Evolutionary conservation across 2,797 vertebrate species (phyloP).

Genomic region (Sebastes nivosus): DNA sequence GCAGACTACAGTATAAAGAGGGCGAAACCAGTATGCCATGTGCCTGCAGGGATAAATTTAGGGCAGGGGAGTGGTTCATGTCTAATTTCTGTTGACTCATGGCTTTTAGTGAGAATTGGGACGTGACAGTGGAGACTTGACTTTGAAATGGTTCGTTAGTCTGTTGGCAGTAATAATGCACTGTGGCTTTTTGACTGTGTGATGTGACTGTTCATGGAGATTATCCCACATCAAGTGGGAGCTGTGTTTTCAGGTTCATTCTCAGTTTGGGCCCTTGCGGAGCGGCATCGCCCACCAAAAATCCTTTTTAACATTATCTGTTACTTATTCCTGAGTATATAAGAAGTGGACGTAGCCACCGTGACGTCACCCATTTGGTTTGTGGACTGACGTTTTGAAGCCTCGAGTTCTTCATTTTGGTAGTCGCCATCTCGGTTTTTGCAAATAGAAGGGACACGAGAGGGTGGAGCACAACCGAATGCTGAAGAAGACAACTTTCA

Average conservation of each 20-base stretch:
- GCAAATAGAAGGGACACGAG: too few relatives aligned
- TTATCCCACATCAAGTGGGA: slow-evolving; percentile 6
- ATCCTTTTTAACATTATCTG: background rate
- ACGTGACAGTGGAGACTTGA: slow-evolving; percentile 7
- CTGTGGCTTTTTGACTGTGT: background rate
- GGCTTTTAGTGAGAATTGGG: slow-evolving; percentile 52
- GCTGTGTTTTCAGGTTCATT: background rate
- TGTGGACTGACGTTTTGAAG: too few relatives aligned
- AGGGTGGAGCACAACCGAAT: too few relatives aligned
- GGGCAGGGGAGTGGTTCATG: slow-evolving; percentile 56
- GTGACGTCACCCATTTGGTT: too few relatives aligned
- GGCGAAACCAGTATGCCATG: slow-evolving; percentile 36
- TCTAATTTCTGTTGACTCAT: slow-evolving; percentile 61
- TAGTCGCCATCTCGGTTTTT: too few relatives aligned
- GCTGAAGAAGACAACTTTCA: too few relatives aligned
- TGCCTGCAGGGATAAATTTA: slow-evolving; percentile 52
- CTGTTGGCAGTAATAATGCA: slow-evolving; percentile 20
- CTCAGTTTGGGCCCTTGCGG: background rate
- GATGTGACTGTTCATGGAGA: slow-evolving; percentile 19
- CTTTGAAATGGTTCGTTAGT: slow-evolving; percentile 19
- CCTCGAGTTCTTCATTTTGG: too few relatives aligned
- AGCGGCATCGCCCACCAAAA: background rate
- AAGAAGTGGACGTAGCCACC: too few relatives aligned
- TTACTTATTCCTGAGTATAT: background rate
- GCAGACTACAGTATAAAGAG: slow-evolving; percentile 34